Evolutionary conservation across 1,140 invertebrate genomes (phyloP), one percentile per base, ranked within the genome.

Genomic region (Mamestra configurata): DNA sequence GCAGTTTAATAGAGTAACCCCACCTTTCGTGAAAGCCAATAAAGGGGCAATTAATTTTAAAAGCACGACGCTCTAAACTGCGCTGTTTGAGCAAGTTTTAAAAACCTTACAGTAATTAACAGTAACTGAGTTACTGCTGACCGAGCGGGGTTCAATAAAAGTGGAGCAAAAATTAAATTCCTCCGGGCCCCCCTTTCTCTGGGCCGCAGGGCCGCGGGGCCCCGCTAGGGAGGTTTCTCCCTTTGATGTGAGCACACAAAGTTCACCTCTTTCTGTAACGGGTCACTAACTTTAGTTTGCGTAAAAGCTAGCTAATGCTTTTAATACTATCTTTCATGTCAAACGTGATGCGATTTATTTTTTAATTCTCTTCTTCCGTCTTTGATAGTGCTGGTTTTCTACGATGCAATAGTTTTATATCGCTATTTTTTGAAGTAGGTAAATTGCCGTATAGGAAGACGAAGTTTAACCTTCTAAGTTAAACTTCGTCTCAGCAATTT

Each of bases 121-220:
- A 53, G 61, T 91, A 91, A 92, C 73, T 40, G 68, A 84, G 81
- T 90, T 90, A 90, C 20, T 49, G 82, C 83, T 88, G 82, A 83
- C 77, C 82, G 73, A 77, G 75, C 53, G 5, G 40, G 76, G 77
- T 80, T 85, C 82, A 85, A 88, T 88, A 89, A 90, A 88, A 90
- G 84, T 89, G 83, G 82, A 81, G 81, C 88, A 92, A 91, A 93
- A 92, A 93, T 93, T 92, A 92, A 90, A 92, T 92, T 92, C 81
- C 84, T 89, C 49, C 72, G 20, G 37, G 77, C 70, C 55, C 11
- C 27, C 27, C n/a, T n/a, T n/a, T n/a, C n/a, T n/a, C n/a, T n/a
- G 27, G 27, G 27, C 27, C 27, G 2, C 27, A 3, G 27, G 27
- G 27, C 27, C 27, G 2, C 27, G 2, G 27, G 27, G 27, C 5